phyloP scores from a whole-genome alignment of 2,797 vertebrate species.

The Hydrolagus colliei region DNA sequence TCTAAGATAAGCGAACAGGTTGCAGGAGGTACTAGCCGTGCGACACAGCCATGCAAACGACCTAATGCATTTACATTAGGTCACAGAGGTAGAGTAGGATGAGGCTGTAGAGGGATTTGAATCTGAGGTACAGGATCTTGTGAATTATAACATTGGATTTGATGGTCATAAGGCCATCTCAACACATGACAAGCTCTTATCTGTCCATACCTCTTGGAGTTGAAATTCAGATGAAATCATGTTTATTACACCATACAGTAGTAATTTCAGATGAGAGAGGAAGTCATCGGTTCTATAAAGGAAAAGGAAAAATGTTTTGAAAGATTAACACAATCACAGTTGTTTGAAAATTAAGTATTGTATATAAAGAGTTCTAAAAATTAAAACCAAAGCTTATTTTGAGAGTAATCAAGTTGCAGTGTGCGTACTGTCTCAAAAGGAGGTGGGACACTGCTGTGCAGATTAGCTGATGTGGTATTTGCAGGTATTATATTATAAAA shows the following conservation, averaged over 20 bases:
- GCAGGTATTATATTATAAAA: too few relatives aligned
- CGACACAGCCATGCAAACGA: too few relatives aligned
- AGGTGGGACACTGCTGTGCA: too few relatives aligned
- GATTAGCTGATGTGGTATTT: too few relatives aligned
- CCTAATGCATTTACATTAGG: too few relatives aligned
- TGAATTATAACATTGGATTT: not conserved
- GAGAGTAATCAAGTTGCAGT: not conserved
- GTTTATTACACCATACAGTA: not conserved
- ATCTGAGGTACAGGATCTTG: too few relatives aligned
- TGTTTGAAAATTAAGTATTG: not conserved
- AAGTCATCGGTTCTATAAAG: not conserved
- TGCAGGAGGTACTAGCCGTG: too few relatives aligned
- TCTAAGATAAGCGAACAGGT: too few relatives aligned
- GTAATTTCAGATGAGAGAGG: not conserved
- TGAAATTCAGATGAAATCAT: not conserved
- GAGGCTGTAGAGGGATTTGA: too few relatives aligned
- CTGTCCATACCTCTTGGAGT: slow-evolving; percentile 4
- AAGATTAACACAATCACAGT: not conserved
- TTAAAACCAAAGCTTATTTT: too few relatives aligned
- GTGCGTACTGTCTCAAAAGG: not conserved
- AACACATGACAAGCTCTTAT: not conserved
- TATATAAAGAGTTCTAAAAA: too few relatives aligned
- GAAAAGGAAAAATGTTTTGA: not conserved
- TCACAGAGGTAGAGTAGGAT: too few relatives aligned
- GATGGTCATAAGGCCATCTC: not conserved